phyloP scores from a whole-genome alignment of 2,888 invertebrate species.

The Agrochola circellaris region DNA sequence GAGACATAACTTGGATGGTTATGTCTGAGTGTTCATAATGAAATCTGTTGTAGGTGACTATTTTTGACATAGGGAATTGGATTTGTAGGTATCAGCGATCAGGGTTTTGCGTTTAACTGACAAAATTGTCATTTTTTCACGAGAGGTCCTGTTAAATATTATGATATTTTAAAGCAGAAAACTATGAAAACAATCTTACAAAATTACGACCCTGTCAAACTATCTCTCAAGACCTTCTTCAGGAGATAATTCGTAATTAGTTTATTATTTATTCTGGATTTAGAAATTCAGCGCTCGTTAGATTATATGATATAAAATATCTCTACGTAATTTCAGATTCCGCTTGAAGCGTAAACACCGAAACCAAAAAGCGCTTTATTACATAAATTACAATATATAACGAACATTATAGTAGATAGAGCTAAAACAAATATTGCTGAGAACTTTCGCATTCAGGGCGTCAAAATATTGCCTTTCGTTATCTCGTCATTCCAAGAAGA shows the following conservation, averaged over 20 bases:
- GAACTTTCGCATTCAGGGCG: conserved; percentile 52
- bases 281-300: conserved; percentile 6
- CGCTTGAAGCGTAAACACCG: conserved; percentile 32
- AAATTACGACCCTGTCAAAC: not conserved
- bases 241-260: not conserved
- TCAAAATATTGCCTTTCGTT: conserved; percentile 44
- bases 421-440: conserved; percentile 57
- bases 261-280: not conserved
- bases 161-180: not conserved
- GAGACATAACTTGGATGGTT: not conserved
- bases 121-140: not conserved
- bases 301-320: conserved; percentile 21
- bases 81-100: not conserved
- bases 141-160: not conserved
- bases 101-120: not conserved
- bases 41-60: not conserved
- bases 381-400: conserved; percentile 64
- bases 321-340: conserved; percentile 32
- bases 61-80: not conserved
- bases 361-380: conserved; percentile 47
- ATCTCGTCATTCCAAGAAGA: conserved; percentile 44
- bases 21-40: not conserved
- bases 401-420: conserved; percentile 53
- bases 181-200: not conserved
- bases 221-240: not conserved